phyloP scores from a whole-genome alignment of 2,797 vertebrate genomes.

The Siniperca scherzeri region DNA sequence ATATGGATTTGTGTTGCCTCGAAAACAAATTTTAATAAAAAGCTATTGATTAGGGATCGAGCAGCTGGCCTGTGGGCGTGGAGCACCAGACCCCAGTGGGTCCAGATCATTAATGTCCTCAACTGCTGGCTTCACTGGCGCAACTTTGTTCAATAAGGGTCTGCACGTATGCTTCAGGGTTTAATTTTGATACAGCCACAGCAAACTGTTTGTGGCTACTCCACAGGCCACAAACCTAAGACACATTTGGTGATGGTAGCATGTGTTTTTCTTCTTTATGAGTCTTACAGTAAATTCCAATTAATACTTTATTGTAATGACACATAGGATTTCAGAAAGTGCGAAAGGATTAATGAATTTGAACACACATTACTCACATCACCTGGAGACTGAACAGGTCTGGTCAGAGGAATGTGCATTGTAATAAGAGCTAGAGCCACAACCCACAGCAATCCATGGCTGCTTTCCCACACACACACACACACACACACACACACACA shows the following conservation, averaged over 20 bases:
- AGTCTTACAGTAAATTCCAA: background rate
- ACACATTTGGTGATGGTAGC: background rate
- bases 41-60: slow-evolving; percentile 88
- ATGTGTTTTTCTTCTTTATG: slow-evolving; percentile 9
- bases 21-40: slow-evolving; percentile 92
- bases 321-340: slow-evolving; percentile 23
- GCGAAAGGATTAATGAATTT: slow-evolving; percentile 40
- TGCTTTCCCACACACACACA: slow-evolving; percentile 19
- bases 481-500: slow-evolving; percentile 25
- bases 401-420: slow-evolving; percentile 34
- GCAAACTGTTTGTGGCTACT: slow-evolving; percentile 58
- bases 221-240: slow-evolving; percentile 24
- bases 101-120: slow-evolving; percentile 88
- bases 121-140: slow-evolving; percentile 85
- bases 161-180: slow-evolving; percentile 76
- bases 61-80: slow-evolving; percentile 80
- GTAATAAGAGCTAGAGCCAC: slow-evolving; percentile 35
- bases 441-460: slow-evolving; percentile 6
- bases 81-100: slow-evolving; percentile 82
- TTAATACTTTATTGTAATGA: slow-evolving; percentile 7
- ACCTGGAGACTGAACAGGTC: slow-evolving; percentile 36
- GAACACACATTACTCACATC: slow-evolving; percentile 37
- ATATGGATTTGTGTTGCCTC: slow-evolving; percentile 90
- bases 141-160: slow-evolving; percentile 86
- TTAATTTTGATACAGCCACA: slow-evolving; percentile 72